These are phyloP conservation scores for Sorex fumeus DNA, from an alignment of 2,113 vertebrate genomes.

Conservation along the genomic window DNA sequence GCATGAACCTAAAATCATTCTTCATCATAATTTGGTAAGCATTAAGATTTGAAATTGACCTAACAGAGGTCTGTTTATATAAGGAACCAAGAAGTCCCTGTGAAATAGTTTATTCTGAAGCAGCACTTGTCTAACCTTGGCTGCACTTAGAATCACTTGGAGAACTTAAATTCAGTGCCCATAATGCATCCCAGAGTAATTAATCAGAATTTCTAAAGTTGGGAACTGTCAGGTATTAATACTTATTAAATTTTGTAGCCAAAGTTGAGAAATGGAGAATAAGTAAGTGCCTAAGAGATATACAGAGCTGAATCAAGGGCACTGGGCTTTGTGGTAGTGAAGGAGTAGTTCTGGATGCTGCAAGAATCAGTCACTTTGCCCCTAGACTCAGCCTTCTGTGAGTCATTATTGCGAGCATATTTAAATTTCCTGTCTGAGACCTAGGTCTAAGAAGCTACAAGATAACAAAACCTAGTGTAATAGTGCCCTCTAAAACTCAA, in stretches of 20 bases:
- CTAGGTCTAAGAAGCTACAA: conserved; percentile 27
- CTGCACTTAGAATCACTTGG: conserved; percentile 32
- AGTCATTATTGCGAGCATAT: not conserved
- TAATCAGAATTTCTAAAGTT: conserved; percentile 56
- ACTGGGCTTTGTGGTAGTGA: not conserved
- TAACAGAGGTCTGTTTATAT: conserved; percentile 29
- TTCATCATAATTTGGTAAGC: conserved; percentile 35
- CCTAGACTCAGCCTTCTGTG: not conserved
- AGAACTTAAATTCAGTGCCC: not conserved
- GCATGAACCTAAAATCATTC: conserved; percentile 22
- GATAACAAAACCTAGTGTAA: conserved; percentile 7
- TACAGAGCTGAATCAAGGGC: not conserved
- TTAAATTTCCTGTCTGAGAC: not conserved
- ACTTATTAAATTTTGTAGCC: conserved; percentile 47
- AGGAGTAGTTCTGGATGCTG: not conserved
- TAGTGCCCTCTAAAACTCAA: not conserved
- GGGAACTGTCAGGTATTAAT: conserved; percentile 14
- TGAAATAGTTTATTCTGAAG: conserved; percentile 48
- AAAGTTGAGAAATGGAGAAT: not conserved
- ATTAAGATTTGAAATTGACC: conserved; percentile 46
- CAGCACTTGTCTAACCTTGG: not conserved
- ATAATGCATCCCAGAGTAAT: not conserved
- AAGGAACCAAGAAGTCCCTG: not conserved
- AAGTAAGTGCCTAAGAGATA: not conserved
- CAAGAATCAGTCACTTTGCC: not conserved